These are phyloP conservation scores for Lasioglossum marginatum DNA, from an alignment of 2,888 invertebrate species.

Conservation along the genomic window DNA sequence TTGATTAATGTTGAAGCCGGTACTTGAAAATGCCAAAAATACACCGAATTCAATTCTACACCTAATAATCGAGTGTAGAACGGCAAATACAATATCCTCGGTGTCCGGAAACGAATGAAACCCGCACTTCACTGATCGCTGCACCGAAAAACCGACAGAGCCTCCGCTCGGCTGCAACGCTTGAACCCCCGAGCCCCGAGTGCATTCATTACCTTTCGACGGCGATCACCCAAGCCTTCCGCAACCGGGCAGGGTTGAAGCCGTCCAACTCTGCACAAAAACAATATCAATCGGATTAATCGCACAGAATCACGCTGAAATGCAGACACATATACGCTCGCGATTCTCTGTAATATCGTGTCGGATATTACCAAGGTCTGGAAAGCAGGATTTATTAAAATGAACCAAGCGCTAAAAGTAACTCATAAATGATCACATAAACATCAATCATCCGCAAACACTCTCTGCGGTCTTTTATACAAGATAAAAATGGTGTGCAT, in stretches of 20 bases:
- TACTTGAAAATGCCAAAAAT: not conserved
- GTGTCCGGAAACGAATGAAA: not conserved
- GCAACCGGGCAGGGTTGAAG: constrained; percentile 86
- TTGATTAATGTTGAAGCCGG: not conserved
- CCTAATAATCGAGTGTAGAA: not conserved
- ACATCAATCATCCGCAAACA: too few species aligned
- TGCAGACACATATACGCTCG: not conserved
- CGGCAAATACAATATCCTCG: not conserved
- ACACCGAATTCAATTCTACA: not conserved
- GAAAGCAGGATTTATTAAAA: not conserved
- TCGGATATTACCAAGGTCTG: not conserved
- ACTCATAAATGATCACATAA: too few species aligned
- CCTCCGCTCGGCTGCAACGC: not conserved
- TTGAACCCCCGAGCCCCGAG: not conserved
- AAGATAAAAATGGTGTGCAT: too few species aligned
- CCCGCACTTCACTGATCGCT: not conserved
- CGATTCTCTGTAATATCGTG: not conserved
- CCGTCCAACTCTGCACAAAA: constrained; percentile 81
- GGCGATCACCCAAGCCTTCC: constrained; percentile 99
- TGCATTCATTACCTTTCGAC: constrained; percentile 92
- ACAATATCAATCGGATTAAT: constrained; percentile 61
- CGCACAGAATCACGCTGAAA: not conserved
- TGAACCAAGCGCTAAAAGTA: too few species aligned
- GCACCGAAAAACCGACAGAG: not conserved
- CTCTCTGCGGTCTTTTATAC: too few species aligned